A percentile compares a stretch with the other conserved stretches of the same genome.
Conservation (phyloP, 2,113 vertebrate genomes). For the Numida meleagris region DNA sequence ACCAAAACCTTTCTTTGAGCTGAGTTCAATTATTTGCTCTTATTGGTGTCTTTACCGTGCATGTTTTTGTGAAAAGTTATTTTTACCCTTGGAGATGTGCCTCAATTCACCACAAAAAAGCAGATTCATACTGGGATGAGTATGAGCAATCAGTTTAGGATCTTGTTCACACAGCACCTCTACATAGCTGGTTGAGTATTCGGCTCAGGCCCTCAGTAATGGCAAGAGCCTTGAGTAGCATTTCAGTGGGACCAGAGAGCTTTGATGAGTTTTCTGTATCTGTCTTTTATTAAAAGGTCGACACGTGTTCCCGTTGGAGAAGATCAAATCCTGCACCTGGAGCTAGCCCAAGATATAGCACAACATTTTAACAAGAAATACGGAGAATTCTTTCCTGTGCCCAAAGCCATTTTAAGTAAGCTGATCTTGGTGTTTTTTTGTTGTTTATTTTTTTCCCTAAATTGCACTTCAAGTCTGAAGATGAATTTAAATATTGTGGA, state of each 20-base stretch:
- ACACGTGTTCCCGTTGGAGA: conserved; percentile 94
- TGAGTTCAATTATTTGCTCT: not conserved
- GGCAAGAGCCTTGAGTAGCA: conserved; percentile 29
- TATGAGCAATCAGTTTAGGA: not conserved
- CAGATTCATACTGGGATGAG: not conserved
- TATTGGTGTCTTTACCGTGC: not conserved
- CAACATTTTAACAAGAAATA: conserved; percentile 91
- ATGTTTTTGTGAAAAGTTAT: not conserved
- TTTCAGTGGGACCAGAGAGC: conserved; percentile 39
- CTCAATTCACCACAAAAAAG: not conserved
- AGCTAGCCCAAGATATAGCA: conserved; percentile 91
- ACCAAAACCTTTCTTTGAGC: not conserved
- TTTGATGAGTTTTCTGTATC: conserved; percentile 66
- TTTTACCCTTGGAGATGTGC: conserved; percentile 3
- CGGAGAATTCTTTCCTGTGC: conserved; percentile 89
- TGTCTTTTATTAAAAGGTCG: conserved; percentile 85
- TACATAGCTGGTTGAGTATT: not conserved
- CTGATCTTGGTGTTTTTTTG: not conserved
- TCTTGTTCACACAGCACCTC: not conserved
- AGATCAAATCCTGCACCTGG: conserved; percentile 95
- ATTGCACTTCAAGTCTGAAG: not conserved
- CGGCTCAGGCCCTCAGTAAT: not conserved
- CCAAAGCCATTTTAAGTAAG: conserved; percentile 86
- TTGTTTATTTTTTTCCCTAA: not conserved
- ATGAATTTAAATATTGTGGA: conserved; percentile 26